phyloP scores from a whole-genome alignment of 1,140 invertebrate species.

The Drosophila suzukii region DNA sequence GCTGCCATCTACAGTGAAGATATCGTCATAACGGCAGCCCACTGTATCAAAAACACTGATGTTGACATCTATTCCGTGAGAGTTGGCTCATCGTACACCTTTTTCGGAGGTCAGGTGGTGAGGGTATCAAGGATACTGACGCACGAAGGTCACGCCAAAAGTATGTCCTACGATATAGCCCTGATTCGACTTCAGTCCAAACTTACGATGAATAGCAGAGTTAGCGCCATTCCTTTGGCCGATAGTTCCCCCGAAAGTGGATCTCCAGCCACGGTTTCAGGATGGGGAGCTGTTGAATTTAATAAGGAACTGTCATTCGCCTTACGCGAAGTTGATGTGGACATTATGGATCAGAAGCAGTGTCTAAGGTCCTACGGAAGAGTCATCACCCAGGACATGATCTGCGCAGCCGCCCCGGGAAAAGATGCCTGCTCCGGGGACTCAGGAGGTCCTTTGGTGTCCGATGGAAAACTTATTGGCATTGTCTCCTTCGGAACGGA shows the following conservation, averaged over 20 bases:
- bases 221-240: neutral
- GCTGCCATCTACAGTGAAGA: constrained; percentile 10
- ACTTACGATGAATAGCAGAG: neutral
- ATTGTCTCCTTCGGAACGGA: constrained; percentile 87
- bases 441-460: constrained; percentile 84
- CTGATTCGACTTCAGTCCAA: neutral
- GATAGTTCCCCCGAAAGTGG: neutral
- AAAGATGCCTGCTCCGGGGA: constrained; percentile 60
- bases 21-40: constrained; percentile 15
- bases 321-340: neutral
- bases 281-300: constrained; percentile 71
- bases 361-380: constrained; percentile 9
- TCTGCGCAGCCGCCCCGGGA: constrained; percentile 70
- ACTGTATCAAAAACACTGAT: neutral
- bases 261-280: constrained; percentile 46
- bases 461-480: constrained; percentile 81
- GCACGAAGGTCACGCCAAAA: neutral
- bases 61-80: neutral
- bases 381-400: constrained; percentile 41
- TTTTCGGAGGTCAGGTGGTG: constrained; percentile 1
- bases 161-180: constrained; percentile 45
- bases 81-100: neutral
- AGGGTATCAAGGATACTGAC: neutral
- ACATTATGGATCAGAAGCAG: constrained; percentile 8
- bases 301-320: neutral